Base-by-base conservation (phyloP, 2,113 vertebrate species). In the Dissostichus mawsoni region DNA sequence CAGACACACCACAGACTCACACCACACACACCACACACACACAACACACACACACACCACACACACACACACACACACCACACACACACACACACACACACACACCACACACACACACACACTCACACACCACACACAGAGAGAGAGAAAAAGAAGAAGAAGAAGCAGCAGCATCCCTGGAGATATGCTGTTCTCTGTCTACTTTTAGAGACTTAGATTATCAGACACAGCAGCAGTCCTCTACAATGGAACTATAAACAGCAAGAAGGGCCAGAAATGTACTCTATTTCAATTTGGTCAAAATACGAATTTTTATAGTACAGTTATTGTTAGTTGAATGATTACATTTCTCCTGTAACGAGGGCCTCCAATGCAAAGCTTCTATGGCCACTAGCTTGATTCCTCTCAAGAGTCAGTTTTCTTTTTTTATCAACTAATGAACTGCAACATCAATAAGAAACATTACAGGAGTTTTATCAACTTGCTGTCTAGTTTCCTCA, bases 221-320 rank as follows among this genome's bases (percentile, higher is more conserved):
- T 89, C 89, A 91, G 76, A 82, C 83, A 82, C 66, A 86, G 81
- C 82, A 77, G 83, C 83, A 74, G 86, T 84, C 79, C 56, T 74
- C 68, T 62, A 76, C 63, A 81, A 20, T 82, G 52, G 63, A 80
- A 84, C 84, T 79, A 78, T 68, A 85, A 90, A 88, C 83, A 85
- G 13, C 29, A 51, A 78, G 33, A 44, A 12, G 33, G 41, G 23
- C 44, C 50, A 67, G 74, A 47, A 69, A 88, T 80, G 33, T 77
- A 51, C 20, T 75, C 20, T 41, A 81, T 70, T 59, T 63, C 80
- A 83, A 64, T 33, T 48, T 16, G 48, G 62, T 81, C 36, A 29
- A n/a, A 41, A 41, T 12, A 29, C 3, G 55, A 1, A 14, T 74
- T 86, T 74, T 23, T 5, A 51, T 17, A 8, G 16, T 51, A 18